Conservation (phyloP, 2,113 vertebrate species). For the Labeo catla region DNA sequence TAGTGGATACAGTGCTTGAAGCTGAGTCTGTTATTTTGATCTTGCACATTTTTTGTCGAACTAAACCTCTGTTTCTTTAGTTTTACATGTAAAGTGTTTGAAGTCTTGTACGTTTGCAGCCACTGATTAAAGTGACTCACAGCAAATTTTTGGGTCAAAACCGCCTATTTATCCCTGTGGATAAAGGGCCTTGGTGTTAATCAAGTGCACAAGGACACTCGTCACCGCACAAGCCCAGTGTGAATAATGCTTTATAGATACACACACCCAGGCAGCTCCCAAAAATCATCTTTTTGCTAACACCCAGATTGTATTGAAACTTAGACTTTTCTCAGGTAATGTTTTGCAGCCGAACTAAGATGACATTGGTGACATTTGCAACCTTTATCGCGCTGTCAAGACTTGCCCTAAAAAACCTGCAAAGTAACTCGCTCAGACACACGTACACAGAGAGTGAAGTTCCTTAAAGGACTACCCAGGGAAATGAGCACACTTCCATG, state of each 20-base stretch:
- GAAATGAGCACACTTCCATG: not conserved
- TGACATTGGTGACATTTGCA: not conserved
- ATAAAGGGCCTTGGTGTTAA: not conserved
- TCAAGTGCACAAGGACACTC: not conserved
- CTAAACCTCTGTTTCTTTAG: not conserved
- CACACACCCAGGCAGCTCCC: not conserved
- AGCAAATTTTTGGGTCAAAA: not conserved
- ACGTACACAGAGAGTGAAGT: not conserved
- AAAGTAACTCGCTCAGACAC: not conserved
- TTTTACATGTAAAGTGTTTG: not conserved
- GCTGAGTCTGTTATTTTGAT: not conserved
- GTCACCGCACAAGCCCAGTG: not conserved
- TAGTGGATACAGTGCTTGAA: too few relatives aligned
- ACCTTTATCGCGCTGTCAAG: not conserved
- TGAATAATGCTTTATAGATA: conserved; percentile 5
- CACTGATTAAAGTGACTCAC: not conserved
- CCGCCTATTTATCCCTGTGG: not conserved
- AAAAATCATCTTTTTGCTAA: not conserved
- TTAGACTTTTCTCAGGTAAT: not conserved
- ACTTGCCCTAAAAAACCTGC: conserved; percentile 9
- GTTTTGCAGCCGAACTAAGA: not conserved
- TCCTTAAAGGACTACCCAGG: not conserved
- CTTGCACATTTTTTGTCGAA: not conserved
- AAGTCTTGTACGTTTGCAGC: not conserved
- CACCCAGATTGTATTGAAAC: not conserved